phyloP scores from a whole-genome alignment of 1,140 invertebrate genomes.

The Drosophila varians region DNA sequence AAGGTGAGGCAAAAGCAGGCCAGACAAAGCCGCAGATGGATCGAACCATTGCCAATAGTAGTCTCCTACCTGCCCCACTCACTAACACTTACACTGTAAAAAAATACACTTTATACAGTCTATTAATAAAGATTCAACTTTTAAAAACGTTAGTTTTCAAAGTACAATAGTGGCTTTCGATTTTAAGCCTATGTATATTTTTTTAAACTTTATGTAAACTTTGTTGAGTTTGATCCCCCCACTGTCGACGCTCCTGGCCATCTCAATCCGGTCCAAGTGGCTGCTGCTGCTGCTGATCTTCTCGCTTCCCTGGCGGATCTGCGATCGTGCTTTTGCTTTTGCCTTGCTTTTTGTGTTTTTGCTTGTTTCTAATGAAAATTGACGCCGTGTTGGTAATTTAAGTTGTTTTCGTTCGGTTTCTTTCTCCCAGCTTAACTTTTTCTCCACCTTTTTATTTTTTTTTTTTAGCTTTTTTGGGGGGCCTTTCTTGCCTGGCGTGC shows the following conservation, averaged over 20 bases:
- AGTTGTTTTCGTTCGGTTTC: constrained; percentile 70
- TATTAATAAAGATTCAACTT: background rate
- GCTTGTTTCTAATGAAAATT: constrained; percentile 80
- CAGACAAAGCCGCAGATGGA: constrained; percentile 53
- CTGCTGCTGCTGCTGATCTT: constrained; percentile 9
- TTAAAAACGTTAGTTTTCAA: too few relatives aligned
- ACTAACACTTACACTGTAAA: background rate
- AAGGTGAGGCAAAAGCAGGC: constrained; percentile 28
- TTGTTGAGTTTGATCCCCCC: constrained; percentile 23
- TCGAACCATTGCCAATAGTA: constrained; percentile 50
- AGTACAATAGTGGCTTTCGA: too few relatives aligned
- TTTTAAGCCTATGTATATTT: background rate
- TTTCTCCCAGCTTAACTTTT: constrained; percentile 24
- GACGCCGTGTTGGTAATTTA: constrained; percentile 78
- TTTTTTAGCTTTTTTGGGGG: background rate
- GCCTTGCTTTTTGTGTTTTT: constrained; percentile 18
- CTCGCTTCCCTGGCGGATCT: constrained; percentile 19
- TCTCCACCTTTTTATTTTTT: constrained; percentile 12
- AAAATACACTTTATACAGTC: too few relatives aligned
- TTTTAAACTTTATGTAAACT: constrained; percentile 6
- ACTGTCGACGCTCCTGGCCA: constrained; percentile 13
- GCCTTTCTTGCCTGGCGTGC: constrained; percentile 40
- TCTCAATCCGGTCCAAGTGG: constrained; percentile 50
- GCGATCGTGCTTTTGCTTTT: constrained; percentile 34
- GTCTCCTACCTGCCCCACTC: constrained; percentile 19